Base-by-base conservation (phyloP, 2,113 vertebrate genomes). In the Atherinomorus stipes region DNA sequence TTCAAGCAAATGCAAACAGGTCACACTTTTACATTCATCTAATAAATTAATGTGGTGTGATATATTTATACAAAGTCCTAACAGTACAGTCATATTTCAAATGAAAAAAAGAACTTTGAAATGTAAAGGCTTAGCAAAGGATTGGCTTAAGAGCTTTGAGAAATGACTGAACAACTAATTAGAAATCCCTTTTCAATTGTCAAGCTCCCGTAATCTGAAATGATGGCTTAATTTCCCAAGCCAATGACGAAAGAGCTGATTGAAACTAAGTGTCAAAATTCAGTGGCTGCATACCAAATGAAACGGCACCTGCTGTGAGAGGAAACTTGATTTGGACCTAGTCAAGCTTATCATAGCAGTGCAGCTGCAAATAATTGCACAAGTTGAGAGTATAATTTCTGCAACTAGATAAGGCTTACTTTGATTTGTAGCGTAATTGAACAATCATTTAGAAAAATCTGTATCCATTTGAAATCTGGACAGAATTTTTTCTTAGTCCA, bases 131-230 rank as follows among this genome's bases (percentile, higher is more conserved):
- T 93, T 90, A 91, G 83, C 38, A 52, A 71, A 87, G 78, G 85
- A 86, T 87, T 89, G 86, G 77, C 58, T 83, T 83, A 89, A 81
- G 78, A 89, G 85, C 83, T 86, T 87, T 47, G 53, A 85, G 83
- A 92, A 87, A 87, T 73, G 76, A 57, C 86, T 76, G 81, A 86
- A 72, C 85, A 89, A 82, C 83, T 90, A 89, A 93, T 91, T 87
- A 87, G 72, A 90, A 90, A 92, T 92, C 89, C 88, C 83, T 78
- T 92, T 90, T 86, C 87, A 88, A 88, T 89, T 91, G 85, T 91
- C 85, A 80, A 86, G 80, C 83, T 74, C 60, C 78, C 76, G 79
- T 89, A 91, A 90, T 91, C 89, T 90, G 91, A 85, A 90, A 88
- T 83, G 78, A 90, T 75, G 73, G 74, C 76, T 90, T 88, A 73